Base-by-base conservation (phyloP, 1,140 invertebrate genomes). In the Hycleus cichorii region DNA sequence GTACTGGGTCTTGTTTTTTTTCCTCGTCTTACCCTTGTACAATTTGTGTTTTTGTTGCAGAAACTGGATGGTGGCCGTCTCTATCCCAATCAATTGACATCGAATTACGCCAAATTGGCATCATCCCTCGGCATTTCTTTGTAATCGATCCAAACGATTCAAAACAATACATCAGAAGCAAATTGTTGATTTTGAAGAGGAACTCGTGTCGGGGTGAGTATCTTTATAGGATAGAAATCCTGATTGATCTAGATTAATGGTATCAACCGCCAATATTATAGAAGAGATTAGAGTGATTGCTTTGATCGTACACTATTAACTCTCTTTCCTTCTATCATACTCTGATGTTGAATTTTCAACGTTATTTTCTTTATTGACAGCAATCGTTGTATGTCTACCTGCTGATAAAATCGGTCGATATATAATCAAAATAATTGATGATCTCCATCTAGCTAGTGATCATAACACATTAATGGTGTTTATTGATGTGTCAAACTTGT, bases 31-130 rank as follows among this genome's bases (percentile, higher is more conserved):
- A 18, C 18, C 18, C 18, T 18, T 18, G 18, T 18, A 18, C 18
- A 32, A 5, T 32, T 32, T 32, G 40, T 47, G 32, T 46, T 18
- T 18, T 18, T 49, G 40, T 72, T 70, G 49, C 64, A 74, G 72
- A 50, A 47, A 62, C 57, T 7, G 72, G 71, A 18, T 74, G 72
- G 72, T 74, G 71, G 71, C 69, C 72, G 7, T 64, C 48, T 9
- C 57, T 74, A 18, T 70, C 72, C 4, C 72, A 72, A 43, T 60
- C 56, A 43, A 59, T 74, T 18, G 69, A 70, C 10, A 42, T 72
- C 26, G 57, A 70, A 27, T 62, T 72, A 32, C 62, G 72, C 38
- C 67, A 71, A 46, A 55, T 63, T 25, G 67, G 69, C 3, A 66
- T 74, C 18, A 64, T 72, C 9, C 69, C 71, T 3, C 64, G 66